Percentiles rank a stretch among this genome's conserved stretches.
Conservation (phyloP, 2,888 invertebrate species). For the Agrochola circellaris region DNA sequence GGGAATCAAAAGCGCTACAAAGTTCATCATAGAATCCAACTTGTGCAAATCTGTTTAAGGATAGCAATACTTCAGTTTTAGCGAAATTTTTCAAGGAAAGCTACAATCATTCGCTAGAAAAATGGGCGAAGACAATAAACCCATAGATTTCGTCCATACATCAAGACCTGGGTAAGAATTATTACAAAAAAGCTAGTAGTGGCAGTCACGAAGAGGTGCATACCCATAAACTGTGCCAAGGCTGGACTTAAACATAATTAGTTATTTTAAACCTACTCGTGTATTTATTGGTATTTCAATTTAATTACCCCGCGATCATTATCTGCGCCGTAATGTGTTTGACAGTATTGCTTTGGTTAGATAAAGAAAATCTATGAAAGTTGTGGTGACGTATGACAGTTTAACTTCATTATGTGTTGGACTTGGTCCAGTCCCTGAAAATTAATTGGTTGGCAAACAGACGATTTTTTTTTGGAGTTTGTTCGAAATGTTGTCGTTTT, state of each 20-base stretch:
- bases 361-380: slow-evolving; percentile 6
- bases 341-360: slow-evolving; percentile 34
- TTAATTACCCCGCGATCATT: slow-evolving; percentile 64
- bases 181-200: slow-evolving; percentile 54
- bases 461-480: background rate
- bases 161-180: slow-evolving; percentile 31
- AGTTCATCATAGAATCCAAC: background rate
- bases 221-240: slow-evolving; percentile 63
- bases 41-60: background rate
- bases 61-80: background rate
- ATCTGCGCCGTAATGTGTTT: slow-evolving; percentile 44
- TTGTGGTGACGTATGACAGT: background rate
- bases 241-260: slow-evolving; percentile 66
- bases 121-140: slow-evolving; percentile 23
- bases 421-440: background rate
- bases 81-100: background rate
- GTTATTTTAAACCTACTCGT: slow-evolving; percentile 63
- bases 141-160: slow-evolving; percentile 12
- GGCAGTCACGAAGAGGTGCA: slow-evolving; percentile 64
- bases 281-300: slow-evolving; percentile 65
- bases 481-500: no score
- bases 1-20: background rate
- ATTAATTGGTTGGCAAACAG: background rate
- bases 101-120: background rate
- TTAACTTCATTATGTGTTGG: background rate